These are phyloP conservation scores for Echiichthys vipera DNA, from an alignment of 2,797 vertebrate genomes.

Conservation along the genomic window DNA sequence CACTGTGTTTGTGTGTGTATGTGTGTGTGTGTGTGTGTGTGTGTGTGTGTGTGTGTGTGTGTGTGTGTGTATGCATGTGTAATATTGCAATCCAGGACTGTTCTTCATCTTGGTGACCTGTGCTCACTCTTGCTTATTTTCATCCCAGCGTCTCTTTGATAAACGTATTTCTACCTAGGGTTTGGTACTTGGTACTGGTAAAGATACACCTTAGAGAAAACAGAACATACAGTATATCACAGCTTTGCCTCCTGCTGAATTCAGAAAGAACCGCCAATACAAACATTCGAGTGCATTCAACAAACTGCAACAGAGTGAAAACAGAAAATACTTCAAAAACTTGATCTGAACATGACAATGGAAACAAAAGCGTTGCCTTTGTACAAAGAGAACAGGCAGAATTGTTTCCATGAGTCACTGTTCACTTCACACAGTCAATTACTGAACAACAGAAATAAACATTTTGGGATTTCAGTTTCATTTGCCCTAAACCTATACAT, in stretches of 20 bases:
- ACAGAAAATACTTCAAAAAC: conserved; percentile 9
- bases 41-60: background rate
- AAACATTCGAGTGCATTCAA: conserved; percentile 8
- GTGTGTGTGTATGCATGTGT: background rate
- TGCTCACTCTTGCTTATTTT: background rate
- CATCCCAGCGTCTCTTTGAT: background rate
- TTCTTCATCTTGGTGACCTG: conserved; percentile 4
- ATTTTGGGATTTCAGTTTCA: background rate
- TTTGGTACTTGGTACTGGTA: too few species aligned
- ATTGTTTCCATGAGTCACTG: background rate
- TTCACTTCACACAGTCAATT: conserved; percentile 5
- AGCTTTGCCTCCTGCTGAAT: background rate
- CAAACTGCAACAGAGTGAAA: background rate
- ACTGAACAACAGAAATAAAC: background rate
- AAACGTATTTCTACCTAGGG: conserved; percentile 10
- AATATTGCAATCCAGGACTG: background rate
- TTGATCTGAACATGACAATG: background rate
- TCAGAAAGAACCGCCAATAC: background rate
- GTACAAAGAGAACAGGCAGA: background rate
- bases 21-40: background rate
- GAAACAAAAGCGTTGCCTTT: background rate
- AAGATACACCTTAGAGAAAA: conserved; percentile 5
- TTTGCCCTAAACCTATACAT: background rate
- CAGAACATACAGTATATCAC: background rate
- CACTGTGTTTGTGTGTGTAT: background rate